Evolutionary conservation across 2,113 vertebrate species (phyloP).

Genomic region (Sciurus niger): DNA sequence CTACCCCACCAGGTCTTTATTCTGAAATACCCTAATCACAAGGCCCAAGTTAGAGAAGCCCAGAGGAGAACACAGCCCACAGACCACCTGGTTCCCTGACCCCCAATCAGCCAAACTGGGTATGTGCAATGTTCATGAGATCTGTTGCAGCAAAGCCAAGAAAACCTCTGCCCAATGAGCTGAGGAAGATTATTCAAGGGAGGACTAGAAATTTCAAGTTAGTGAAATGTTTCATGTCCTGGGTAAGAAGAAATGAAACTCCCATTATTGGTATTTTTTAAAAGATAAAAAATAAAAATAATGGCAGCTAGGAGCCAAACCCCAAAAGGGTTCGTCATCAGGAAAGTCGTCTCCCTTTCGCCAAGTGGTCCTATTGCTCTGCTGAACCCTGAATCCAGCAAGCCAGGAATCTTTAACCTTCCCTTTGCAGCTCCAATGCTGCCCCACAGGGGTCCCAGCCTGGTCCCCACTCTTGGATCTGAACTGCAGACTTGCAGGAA

Average conservation of each 20-base stretch:
- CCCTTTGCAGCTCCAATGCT: not conserved
- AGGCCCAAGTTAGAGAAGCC: not conserved
- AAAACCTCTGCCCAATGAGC: not conserved
- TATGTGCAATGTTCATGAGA: not conserved
- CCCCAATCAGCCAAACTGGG: not conserved
- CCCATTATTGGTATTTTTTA: not conserved
- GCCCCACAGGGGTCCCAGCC: not conserved
- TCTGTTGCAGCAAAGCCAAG: not conserved
- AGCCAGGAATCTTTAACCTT: not conserved
- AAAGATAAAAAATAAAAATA: not conserved
- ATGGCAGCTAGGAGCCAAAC: not conserved
- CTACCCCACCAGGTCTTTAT: not conserved
- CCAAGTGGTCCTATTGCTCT: not conserved
- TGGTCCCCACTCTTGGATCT: not conserved
- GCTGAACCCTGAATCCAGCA: not conserved
- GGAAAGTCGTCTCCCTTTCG: not conserved
- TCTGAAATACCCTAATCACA: not conserved
- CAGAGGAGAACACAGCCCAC: not conserved
- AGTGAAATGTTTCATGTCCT: slow-evolving; percentile 49
- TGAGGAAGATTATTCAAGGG: slow-evolving; percentile 63
- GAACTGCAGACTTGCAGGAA: not conserved
- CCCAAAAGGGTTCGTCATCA: not conserved
- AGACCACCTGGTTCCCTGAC: not conserved
- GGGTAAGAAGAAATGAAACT: slow-evolving; percentile 82
- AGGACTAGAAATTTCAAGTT: slow-evolving; percentile 65